Evolutionary conservation across 2,113 vertebrate genomes (phyloP), one percentile per base, ranked within the genome.

Genomic region (Thunnus maccoyii): DNA sequence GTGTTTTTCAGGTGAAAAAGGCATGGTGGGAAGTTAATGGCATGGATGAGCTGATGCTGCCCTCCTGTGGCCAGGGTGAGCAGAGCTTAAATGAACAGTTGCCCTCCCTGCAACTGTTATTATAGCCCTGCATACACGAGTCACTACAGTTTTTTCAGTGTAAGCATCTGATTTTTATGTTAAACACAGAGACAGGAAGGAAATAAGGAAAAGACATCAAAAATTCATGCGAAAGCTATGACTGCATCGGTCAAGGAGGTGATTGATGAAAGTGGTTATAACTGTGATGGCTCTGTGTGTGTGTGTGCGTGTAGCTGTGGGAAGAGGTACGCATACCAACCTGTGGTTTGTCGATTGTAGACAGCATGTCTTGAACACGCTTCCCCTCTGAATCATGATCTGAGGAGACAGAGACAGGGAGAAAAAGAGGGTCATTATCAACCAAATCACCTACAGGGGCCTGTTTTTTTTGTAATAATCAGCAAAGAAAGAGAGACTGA

Each of bases 311-410:
- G 56, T 3, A 47, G 11, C 22, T 18, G 36, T 46, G 76, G 68
- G 54, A 48, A 66, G 63, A 56, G 58, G 27, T 48, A 30, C 20
- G 84, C 83, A 63, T 88, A 96, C 97, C 64, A 94, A 98, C 98
- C 97, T 98, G 97, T 93, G 97, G 97, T 91, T 97, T 99, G 91
- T 99, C 97, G 91, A 99, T 98, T 92, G 96, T 95, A 78, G 97
- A 98, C 93, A 99, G 96, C 95, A 98, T 92, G 89, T 99, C 98
- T 94, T 98, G 97, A 91, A 98, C 94, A 56, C 96, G 96, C 92
- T 99, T 99, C 70, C 95, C 95, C 94, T 99, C 98, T 70, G 96
- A 95, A 89, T 99, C 98, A 88, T 97, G 97, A 90, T 99, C 98
- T 99, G 95, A 54, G 85, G 64, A 71, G 92, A 17, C 36, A 86